Conservation (phyloP, 2,113 vertebrate genomes). For the Laticauda laticaudata region DNA sequence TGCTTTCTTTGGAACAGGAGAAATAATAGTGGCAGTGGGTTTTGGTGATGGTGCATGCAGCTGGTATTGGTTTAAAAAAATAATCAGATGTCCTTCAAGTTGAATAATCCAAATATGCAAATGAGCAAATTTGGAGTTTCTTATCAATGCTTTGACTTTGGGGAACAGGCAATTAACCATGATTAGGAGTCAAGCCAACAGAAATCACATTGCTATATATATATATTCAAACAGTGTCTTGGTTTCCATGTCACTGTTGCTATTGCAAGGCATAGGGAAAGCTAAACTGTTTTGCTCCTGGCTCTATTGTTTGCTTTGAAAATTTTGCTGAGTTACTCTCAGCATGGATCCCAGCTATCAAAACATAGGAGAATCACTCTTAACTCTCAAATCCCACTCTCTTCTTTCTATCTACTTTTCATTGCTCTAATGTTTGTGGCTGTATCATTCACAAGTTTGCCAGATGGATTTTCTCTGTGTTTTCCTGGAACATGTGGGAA, state of each 20-base stretch:
- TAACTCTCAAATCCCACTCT: background rate
- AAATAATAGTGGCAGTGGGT: background rate
- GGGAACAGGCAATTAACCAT: conserved; percentile 27
- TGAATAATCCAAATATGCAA: conserved; percentile 25
- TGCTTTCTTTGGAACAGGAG: conserved; percentile 34
- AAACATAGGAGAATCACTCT: conserved; percentile 37
- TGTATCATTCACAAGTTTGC: background rate
- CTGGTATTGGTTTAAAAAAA: conserved; percentile 21
- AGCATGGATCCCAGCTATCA: conserved; percentile 41
- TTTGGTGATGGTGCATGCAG: background rate
- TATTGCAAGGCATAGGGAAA: conserved; percentile 37
- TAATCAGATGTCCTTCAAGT: conserved; percentile 40
- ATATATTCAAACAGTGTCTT: conserved; percentile 46
- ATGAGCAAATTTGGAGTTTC: conserved; percentile 50
- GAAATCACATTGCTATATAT: conserved; percentile 51
- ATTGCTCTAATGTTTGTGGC: conserved; percentile 6
- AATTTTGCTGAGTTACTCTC: conserved; percentile 38
- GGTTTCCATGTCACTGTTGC: conserved; percentile 41
- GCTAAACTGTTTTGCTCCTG: conserved; percentile 33
- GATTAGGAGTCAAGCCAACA: conserved; percentile 55
- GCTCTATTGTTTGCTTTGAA: conserved; percentile 27
- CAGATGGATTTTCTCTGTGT: conserved; percentile 18
- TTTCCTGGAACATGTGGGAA: conserved; percentile 24
- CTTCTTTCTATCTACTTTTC: background rate
- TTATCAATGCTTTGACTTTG: conserved; percentile 2